Evolutionary conservation across 30 jellyfish, hydroid and myxozoan species (phyloP).

Genomic region (Rhopilema esculentum): DNA sequence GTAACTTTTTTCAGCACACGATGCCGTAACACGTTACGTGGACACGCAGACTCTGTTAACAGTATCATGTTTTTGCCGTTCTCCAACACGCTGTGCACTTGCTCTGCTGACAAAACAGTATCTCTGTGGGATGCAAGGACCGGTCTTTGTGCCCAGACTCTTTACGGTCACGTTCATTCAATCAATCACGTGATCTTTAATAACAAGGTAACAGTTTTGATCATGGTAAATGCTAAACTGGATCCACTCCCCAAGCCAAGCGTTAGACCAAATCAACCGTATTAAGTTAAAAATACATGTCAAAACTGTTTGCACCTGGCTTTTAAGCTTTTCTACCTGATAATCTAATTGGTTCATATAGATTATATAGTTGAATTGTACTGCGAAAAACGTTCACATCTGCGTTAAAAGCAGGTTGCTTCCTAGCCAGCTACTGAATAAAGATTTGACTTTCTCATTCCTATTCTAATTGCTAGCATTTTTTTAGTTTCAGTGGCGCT

Average conservation of each 20-base stretch:
- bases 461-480: too few species aligned
- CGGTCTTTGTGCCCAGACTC: slow-evolving; percentile 91
- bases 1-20: slow-evolving; percentile 66
- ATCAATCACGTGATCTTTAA: slow-evolving; percentile 83
- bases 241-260: too few species aligned
- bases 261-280: too few species aligned
- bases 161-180: slow-evolving; percentile 91
- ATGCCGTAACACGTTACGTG: slow-evolving; percentile 92
- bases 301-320: neutral
- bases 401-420: too few species aligned
- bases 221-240: neutral
- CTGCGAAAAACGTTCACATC: too few species aligned
- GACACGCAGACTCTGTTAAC: slow-evolving; percentile 97
- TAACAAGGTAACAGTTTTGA: slow-evolving; percentile 69
- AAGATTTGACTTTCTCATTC: too few species aligned
- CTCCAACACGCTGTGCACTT: slow-evolving; percentile 90
- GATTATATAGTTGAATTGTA: too few species aligned
- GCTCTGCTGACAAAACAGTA: slow-evolving; percentile 96
- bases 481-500: too few species aligned
- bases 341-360: too few species aligned
- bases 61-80: slow-evolving; percentile 86
- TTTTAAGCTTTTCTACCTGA: neutral
- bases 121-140: slow-evolving; percentile 98
- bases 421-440: too few species aligned
- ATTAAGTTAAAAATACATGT: too few species aligned